These are phyloP conservation scores for Chymomyza costata DNA, from an alignment of 1,140 invertebrate species.

Conservation along the genomic window DNA sequence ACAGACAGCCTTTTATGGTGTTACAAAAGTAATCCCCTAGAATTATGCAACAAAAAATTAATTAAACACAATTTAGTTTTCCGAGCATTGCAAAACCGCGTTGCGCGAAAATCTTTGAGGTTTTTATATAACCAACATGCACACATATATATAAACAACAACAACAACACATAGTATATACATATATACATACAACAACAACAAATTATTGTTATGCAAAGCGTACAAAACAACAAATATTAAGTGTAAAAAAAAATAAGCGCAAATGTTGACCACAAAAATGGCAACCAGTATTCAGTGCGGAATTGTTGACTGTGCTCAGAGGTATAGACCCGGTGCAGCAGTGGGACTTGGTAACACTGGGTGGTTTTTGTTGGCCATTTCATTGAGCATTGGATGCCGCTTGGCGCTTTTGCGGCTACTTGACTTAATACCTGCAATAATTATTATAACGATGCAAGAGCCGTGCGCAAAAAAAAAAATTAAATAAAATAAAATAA, in stretches of 20 bases:
- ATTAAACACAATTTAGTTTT: constrained; percentile 68
- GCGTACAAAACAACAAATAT: constrained; percentile 25
- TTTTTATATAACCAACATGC: constrained; percentile 23
- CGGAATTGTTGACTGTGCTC: constrained; percentile 5
- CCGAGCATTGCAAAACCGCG: constrained; percentile 43
- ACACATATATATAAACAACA: constrained; percentile 11
- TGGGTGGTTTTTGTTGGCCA: too few relatives aligned
- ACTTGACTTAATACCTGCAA: constrained; percentile 71
- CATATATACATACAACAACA: too few relatives aligned
- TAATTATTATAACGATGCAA: constrained; percentile 69
- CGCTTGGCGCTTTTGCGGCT: constrained; percentile 57
- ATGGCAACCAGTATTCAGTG: constrained; percentile 20
- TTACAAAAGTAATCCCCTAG: constrained; percentile 52
- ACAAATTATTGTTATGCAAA: constrained; percentile 68
- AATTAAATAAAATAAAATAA: constrained; percentile 5
- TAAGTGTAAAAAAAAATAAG: constrained; percentile 20
- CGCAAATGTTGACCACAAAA: constrained; percentile 1
- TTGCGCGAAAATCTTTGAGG: constrained; percentile 63
- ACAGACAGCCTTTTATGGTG: too few relatives aligned
- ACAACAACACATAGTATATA: too few relatives aligned
- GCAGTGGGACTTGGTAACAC: too few relatives aligned
- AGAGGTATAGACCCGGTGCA: constrained; percentile 1
- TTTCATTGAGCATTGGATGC: too few relatives aligned
- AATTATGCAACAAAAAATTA: constrained; percentile 71
- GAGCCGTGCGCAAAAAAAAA: constrained; percentile 40